These are phyloP conservation scores for Drosophila hamatofila DNA, from an alignment of 2,888 invertebrate species.

Conservation along the genomic window DNA sequence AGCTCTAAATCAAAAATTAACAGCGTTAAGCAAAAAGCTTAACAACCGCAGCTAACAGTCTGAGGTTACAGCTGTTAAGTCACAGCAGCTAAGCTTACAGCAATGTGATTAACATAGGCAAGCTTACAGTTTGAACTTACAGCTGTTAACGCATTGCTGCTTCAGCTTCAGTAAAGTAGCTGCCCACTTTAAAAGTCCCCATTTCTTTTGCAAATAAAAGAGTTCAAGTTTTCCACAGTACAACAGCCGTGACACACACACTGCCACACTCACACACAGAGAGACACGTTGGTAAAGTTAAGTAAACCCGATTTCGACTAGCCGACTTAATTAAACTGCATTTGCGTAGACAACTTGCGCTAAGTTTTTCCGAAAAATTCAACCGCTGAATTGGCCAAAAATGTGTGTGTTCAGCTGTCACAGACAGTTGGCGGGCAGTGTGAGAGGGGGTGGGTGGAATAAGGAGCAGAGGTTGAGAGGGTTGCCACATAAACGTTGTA, in stretches of 20 bases:
- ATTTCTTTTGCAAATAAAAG: background rate
- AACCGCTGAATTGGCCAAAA: constrained; percentile 48
- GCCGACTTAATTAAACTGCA: constrained; percentile 74
- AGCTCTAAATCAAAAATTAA: too few relatives aligned
- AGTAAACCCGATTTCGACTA: constrained; percentile 44
- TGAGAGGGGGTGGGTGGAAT: background rate
- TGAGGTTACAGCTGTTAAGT: constrained; percentile 16
- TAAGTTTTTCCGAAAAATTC: constrained; percentile 15
- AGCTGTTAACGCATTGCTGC: constrained; percentile 25
- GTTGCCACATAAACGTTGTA: constrained; percentile 65
- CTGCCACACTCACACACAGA: constrained; percentile 9
- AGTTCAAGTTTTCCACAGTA: background rate
- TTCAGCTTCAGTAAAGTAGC: too few relatives aligned
- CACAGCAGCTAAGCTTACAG: too few relatives aligned
- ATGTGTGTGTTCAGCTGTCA: constrained; percentile 59
- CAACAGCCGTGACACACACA: background rate
- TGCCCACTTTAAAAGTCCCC: too few relatives aligned
- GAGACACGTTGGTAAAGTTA: constrained; percentile 25
- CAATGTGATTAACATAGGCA: background rate
- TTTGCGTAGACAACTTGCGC: constrained; percentile 51
- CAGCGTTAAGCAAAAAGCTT: too few relatives aligned
- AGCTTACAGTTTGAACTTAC: background rate
- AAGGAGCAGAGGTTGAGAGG: background rate
- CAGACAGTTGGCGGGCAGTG: constrained; percentile 16
- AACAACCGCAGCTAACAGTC: background rate